Percentiles rank a stretch among this genome's conserved stretches.
phyloP scores from a whole-genome alignment of 2,888 invertebrate genomes.

The Aporophyla nigra region DNA sequence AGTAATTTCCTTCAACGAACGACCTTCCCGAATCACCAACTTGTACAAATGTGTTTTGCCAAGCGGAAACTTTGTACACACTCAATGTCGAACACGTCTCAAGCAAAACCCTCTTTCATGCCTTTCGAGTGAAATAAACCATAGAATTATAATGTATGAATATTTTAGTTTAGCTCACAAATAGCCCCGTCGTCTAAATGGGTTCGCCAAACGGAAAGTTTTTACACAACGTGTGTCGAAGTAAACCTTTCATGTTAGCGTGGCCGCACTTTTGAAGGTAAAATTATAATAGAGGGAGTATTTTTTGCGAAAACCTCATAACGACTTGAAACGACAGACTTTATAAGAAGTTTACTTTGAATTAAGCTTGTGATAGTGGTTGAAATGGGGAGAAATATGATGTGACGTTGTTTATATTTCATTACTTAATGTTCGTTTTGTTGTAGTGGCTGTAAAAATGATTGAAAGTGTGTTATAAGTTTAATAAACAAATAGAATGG shows the following conservation, averaged over 20 bases:
- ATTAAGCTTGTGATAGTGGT: constrained; percentile 26
- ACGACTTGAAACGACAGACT: constrained; percentile 42
- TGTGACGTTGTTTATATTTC: constrained; percentile 4
- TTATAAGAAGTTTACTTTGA: constrained; percentile 33
- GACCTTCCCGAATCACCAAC: constrained; percentile 79
- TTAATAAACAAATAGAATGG: not conserved
- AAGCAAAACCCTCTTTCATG: constrained; percentile 54
- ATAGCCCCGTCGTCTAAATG: constrained; percentile 52
- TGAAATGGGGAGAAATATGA: not conserved
- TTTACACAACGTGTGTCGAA: constrained; percentile 49
- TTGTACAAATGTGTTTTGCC: constrained; percentile 78
- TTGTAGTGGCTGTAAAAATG: not conserved
- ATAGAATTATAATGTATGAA: constrained; percentile 62
- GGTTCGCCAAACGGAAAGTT: constrained; percentile 57
- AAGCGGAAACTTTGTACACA: constrained; percentile 73
- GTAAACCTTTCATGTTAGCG: constrained; percentile 57
- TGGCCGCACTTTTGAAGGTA: constrained; percentile 45
- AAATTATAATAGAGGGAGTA: constrained; percentile 44
- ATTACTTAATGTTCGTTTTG: constrained; percentile 3
- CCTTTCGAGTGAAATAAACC: constrained; percentile 56
- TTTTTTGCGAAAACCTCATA: constrained; percentile 48
- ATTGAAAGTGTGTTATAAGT: not conserved
- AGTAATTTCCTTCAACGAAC: constrained; percentile 84
- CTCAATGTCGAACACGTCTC: constrained; percentile 48
- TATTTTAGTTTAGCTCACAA: constrained; percentile 54